Percentiles rank a stretch among this genome's conserved stretches.
phyloP scores from a whole-genome alignment of 2,113 vertebrate genomes.

The Haemorhous mexicanus region DNA sequence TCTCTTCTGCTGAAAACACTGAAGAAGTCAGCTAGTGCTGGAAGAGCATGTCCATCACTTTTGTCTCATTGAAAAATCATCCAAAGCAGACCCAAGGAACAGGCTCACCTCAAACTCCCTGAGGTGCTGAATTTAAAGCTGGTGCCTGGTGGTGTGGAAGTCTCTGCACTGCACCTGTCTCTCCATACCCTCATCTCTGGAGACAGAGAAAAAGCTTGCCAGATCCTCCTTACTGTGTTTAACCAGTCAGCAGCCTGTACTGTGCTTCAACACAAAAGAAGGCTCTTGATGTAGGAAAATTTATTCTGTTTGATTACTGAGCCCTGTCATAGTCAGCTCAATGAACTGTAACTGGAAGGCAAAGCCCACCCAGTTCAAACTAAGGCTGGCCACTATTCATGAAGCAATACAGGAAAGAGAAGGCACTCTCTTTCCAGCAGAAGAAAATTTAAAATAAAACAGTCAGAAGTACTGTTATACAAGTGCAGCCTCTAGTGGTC shows the following conservation, averaged over 20 bases:
- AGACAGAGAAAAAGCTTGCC: neutral
- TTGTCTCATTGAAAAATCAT: neutral
- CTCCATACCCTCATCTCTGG: neutral
- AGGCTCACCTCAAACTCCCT: neutral
- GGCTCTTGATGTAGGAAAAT: neutral
- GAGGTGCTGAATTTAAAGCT: neutral
- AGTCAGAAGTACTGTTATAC: neutral
- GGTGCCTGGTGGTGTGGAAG: neutral
- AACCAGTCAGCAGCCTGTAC: neutral
- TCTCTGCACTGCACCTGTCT: neutral
- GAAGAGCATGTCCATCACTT: neutral
- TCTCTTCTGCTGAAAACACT: neutral
- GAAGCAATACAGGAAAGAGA: neutral
- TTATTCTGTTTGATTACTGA: neutral
- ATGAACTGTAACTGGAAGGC: neutral
- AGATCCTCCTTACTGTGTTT: neutral
- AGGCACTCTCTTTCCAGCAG: neutral
- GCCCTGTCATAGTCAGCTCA: neutral
- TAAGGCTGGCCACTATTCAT: neutral
- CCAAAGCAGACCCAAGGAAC: neutral
- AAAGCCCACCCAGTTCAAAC: neutral
- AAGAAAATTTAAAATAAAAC: neutral
- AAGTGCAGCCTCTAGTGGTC: constrained; percentile 61
- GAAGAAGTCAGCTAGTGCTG: neutral
- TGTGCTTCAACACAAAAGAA: neutral